A percentile compares a stretch with the other conserved stretches of the same genome.
These are phyloP conservation scores for Ameiurus melas DNA, from an alignment of 2,113 vertebrate genomes.

Conservation along the genomic window DNA sequence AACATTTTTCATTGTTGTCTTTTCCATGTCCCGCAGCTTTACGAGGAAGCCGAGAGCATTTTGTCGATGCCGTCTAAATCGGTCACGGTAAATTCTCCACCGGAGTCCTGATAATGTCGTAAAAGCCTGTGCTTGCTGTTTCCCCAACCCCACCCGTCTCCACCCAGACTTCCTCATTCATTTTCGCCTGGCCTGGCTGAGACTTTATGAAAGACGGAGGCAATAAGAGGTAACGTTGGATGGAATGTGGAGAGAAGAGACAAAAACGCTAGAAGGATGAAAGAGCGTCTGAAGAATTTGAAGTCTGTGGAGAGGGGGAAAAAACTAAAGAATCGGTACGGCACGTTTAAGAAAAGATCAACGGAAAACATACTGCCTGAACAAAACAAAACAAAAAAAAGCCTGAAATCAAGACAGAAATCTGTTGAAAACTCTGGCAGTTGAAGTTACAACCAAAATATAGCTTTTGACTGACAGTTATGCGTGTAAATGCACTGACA, in stretches of 20 bases:
- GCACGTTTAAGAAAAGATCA: conserved; percentile 36
- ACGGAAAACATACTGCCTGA: conserved; percentile 31
- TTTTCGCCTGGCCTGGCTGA: conserved; percentile 39
- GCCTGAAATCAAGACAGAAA: conserved; percentile 15
- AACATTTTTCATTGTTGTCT: neutral
- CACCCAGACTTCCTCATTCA: conserved; percentile 53
- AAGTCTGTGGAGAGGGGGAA: neutral
- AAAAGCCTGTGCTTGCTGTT: conserved; percentile 15
- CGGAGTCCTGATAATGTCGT: conserved; percentile 86
- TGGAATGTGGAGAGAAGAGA: conserved; percentile 57
- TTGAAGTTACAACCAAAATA: conserved; percentile 48
- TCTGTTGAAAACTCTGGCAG: neutral
- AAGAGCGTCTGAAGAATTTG: neutral
- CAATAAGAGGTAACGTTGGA: conserved; percentile 39
- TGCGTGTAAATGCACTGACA: conserved; percentile 16
- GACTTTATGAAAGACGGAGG: conserved; percentile 35
- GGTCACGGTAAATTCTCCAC: conserved; percentile 69
- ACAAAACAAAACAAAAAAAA: conserved; percentile 25
- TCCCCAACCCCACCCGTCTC: conserved; percentile 19
- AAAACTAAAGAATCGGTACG: conserved; percentile 28
- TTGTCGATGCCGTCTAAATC: conserved; percentile 80
- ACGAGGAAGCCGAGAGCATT: conserved; percentile 94
- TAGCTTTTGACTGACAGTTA: conserved; percentile 25
- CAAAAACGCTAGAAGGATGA: neutral
- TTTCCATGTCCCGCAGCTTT: conserved; percentile 77